A percentile compares a stretch with the other conserved stretches of the same genome.
phyloP scores from a whole-genome alignment of 2,888 invertebrate genomes.

The Eupsilia transversa region DNA sequence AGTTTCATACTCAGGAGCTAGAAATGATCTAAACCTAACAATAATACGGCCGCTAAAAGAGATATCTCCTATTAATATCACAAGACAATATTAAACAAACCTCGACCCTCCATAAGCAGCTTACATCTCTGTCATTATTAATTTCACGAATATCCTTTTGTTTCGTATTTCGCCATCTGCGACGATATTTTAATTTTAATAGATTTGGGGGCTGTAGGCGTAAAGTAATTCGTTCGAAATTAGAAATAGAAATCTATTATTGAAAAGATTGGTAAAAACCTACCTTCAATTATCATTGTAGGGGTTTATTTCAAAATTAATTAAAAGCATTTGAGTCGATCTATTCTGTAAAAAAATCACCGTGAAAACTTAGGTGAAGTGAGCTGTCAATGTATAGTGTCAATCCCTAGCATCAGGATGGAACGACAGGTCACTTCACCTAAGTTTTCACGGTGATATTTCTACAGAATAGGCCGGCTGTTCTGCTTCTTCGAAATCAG shows the following conservation, averaged over 20 bases:
- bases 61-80: conserved; percentile 20
- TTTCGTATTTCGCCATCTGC: conserved; percentile 35
- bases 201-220: conserved; percentile 21
- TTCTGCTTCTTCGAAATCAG: background rate
- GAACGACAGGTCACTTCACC: too few relatives aligned
- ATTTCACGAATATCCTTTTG: conserved; percentile 54
- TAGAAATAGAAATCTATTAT: conserved; percentile 26
- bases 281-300: background rate
- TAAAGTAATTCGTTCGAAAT: conserved; percentile 36
- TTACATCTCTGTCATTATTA: conserved; percentile 57
- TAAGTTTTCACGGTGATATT: too few relatives aligned
- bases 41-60: background rate
- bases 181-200: conserved; percentile 51
- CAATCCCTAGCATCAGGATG: too few relatives aligned
- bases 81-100: conserved; percentile 46
- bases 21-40: background rate
- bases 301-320: background rate
- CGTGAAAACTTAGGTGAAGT: too few relatives aligned
- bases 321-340: background rate
- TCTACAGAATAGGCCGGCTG: background rate
- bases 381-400: too few relatives aligned
- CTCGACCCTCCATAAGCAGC: conserved; percentile 44
- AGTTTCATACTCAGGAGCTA: background rate
- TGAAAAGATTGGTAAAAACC: background rate
- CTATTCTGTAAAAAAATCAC: too few relatives aligned